These are phyloP conservation scores for Heliconius erato DNA, from an alignment of 2,888 invertebrate genomes.

Conservation along the genomic window DNA sequence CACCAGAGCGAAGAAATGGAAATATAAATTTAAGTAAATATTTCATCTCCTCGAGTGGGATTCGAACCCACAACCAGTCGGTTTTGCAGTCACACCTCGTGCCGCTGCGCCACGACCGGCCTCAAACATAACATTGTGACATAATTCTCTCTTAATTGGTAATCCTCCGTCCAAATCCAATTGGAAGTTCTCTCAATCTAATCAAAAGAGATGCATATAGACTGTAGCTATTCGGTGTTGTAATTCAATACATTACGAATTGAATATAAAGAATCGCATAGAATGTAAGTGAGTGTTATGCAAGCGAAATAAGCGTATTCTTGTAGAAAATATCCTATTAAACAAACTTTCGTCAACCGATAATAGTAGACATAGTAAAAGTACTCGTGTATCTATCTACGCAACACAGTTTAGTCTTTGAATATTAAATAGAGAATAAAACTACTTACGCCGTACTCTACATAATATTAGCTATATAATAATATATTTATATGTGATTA, in stretches of 20 bases:
- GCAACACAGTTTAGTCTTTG: conserved; percentile 27
- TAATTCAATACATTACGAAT: not conserved
- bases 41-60: too few species aligned
- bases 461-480: not conserved
- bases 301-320: conserved; percentile 17
- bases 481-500: not conserved
- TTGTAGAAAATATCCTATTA: conserved; percentile 34
- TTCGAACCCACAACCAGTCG: too few species aligned
- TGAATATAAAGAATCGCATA: not conserved
- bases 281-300: not conserved
- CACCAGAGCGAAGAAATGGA: too few species aligned
- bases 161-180: too few species aligned
- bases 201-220: not conserved
- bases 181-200: not conserved
- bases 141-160: too few species aligned
- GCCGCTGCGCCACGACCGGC: too few species aligned
- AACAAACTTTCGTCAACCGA: conserved; percentile 37
- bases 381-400: conserved; percentile 29
- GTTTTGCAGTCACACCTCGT: too few species aligned
- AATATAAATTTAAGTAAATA: too few species aligned
- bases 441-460: not conserved
- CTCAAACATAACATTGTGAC: too few species aligned
- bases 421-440: conserved; percentile 28
- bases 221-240: not conserved
- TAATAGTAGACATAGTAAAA: conserved; percentile 26